A percentile compares a stretch with the other conserved stretches of the same genome.
Evolutionary conservation across 2,797 vertebrate species (phyloP).

Genomic region (Semaprochilodus insignis): DNA sequence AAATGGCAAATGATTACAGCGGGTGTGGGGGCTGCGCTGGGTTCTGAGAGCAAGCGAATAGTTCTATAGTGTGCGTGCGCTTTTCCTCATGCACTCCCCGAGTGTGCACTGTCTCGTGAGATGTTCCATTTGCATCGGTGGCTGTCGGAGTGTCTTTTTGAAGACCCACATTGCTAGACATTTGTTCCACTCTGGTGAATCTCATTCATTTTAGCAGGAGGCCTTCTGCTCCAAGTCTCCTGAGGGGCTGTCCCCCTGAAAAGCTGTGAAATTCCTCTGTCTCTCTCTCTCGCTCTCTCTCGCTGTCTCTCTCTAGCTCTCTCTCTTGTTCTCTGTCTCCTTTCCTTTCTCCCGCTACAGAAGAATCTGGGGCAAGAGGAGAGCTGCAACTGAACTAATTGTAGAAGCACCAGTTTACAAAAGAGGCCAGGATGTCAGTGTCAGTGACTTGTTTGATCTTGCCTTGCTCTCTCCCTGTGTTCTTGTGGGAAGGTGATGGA

Average conservation of each 20-base stretch:
- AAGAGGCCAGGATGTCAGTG: slow-evolving; percentile 53
- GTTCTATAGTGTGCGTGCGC: slow-evolving; percentile 62
- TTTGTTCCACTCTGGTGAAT: slow-evolving; percentile 74
- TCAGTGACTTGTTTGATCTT: slow-evolving; percentile 54
- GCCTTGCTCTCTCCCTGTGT: slow-evolving; percentile 48
- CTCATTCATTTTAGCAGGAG: slow-evolving; percentile 72
- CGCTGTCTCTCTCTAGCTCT: neutral
- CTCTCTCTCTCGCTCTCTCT: slow-evolving; percentile 45
- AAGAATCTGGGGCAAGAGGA: slow-evolving; percentile 72
- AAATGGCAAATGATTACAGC: slow-evolving; percentile 72
- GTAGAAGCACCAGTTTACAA: slow-evolving; percentile 64
- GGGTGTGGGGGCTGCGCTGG: slow-evolving; percentile 56
- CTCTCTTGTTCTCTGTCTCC: slow-evolving; percentile 33
- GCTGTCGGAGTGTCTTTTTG: slow-evolving; percentile 69
- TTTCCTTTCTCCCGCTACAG: slow-evolving; percentile 62
- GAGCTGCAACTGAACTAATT: slow-evolving; percentile 70
- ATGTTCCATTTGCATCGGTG: slow-evolving; percentile 67
- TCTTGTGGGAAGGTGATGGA: slow-evolving; percentile 42
- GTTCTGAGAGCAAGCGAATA: slow-evolving; percentile 68
- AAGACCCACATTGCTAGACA: slow-evolving; percentile 62
- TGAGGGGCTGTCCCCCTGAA: slow-evolving; percentile 65
- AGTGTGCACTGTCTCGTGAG: slow-evolving; percentile 39
- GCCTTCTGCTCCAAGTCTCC: slow-evolving; percentile 67
- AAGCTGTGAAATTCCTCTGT: slow-evolving; percentile 58
- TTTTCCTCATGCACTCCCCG: slow-evolving; percentile 58